Conservation (phyloP, 2,888 invertebrate species). For the Notocelia uddmanniana region DNA sequence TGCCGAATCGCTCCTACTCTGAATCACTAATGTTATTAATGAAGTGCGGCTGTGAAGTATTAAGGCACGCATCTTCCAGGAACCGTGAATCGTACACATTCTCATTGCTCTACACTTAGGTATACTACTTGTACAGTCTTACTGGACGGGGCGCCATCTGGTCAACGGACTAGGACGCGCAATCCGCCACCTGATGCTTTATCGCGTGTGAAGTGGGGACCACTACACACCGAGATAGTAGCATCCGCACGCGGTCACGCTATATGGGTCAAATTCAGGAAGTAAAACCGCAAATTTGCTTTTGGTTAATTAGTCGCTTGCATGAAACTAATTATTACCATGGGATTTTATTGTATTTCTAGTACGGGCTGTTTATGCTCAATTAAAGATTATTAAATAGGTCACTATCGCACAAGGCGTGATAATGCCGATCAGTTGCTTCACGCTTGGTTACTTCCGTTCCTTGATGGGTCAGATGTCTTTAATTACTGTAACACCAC, state of each 20-base stretch:
- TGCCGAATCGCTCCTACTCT: conserved; percentile 62
- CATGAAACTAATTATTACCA: conserved; percentile 47
- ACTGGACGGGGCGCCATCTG: conserved; percentile 63
- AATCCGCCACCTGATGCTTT: conserved; percentile 68
- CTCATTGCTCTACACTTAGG: conserved; percentile 18
- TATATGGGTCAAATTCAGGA: conserved; percentile 76
- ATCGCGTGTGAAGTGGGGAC: conserved; percentile 58
- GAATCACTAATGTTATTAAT: conserved; percentile 75
- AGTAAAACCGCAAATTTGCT: conserved; percentile 72
- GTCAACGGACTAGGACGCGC: conserved; percentile 60
- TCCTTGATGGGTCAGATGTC: conserved; percentile 22
- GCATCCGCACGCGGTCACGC: conserved; percentile 72
- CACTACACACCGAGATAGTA: conserved; percentile 66
- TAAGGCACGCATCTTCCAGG: conserved; percentile 43
- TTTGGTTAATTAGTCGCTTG: conserved; percentile 29
- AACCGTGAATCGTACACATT: conserved; percentile 55
- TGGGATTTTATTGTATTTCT: conserved; percentile 41
- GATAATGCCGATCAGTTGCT: background rate
- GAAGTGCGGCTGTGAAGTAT: conserved; percentile 53
- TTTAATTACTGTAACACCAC: conserved; percentile 5
- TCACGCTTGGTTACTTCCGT: conserved; percentile 17
- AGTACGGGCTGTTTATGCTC: background rate
- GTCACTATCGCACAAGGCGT: conserved; percentile 14
- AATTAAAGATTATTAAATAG: background rate
- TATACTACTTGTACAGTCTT: conserved; percentile 5